Base-by-base conservation (phyloP, 2,888 invertebrate species). In the Notocelia uddmanniana region DNA sequence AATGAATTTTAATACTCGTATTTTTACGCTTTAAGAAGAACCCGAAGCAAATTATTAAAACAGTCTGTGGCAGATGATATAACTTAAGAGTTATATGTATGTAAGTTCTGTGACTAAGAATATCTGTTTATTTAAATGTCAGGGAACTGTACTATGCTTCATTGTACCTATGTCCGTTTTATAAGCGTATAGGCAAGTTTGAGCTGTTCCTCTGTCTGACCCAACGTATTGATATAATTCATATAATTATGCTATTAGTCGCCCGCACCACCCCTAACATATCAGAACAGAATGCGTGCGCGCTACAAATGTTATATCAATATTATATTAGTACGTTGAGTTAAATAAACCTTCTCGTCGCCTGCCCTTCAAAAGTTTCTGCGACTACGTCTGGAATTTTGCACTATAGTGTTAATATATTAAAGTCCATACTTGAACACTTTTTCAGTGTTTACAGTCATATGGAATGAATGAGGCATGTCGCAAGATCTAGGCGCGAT, bases 401-500 rank as follows among this genome's bases (percentile, higher is more conserved):
- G 66, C 37, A 55, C 67, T 67, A 23, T 60, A 34, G 45, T 45
- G 67, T 48, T 23, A 50, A 48, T 19, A 57, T 18, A 34, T 62
- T 67, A 67, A 57, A 50, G 62, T 67, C 15, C 37, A 72, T 37
- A 68, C 48, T 68, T 23, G 72, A 57, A 55, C 45, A 55, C 41
- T 13, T 19, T 68, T 68, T 57, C 72, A 68, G 72, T 62, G 48
- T 60, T 67, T 66, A 59, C 59, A 70, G 64, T 26, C 45, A 54
- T 54, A 57, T 57, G 70, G 70, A 58, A 62, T 68, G 70, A 58
- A 62, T 68, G 62, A 72, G 58, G 76, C 72, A 76, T 85, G 83
- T 81, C 74, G 81, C 76, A 81, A 83, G 80, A 80, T 74, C 74
- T 74, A 77, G 77, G 78, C 78, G 77, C 67, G 76, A 74, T 73